Evolutionary conservation across 2,888 invertebrate species (phyloP), one percentile per base, ranked within the genome.

Genomic region (Villa cingulata): DNA sequence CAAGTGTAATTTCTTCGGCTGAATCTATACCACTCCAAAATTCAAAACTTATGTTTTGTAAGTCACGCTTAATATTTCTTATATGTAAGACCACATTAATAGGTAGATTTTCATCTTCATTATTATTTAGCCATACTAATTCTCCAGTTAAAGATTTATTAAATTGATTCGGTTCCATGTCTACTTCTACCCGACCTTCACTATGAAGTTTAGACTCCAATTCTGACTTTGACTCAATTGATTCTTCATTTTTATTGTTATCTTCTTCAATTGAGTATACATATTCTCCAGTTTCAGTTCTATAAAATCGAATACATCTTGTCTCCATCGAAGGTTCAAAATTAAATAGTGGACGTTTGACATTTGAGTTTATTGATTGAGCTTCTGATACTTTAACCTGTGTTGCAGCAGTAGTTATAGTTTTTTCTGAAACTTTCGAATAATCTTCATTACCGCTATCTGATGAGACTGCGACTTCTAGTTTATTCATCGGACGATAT

Each of bases 31-130:
- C 91, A 27, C 83, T 80, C 17, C 88, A 84, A 66, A 88, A 98
- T 70, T 98, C 96, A 70, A 98, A 98, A 58, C 94, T 81, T 59
- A 98, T 98, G 66, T 98, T 97, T 68, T 97, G 96, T 55, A 98
- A 71, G 69, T 97, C 96, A 48, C 86, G 77, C 53, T 82, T 82
- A 39, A 83, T 76, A 72, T 97, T 97, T 59, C 90, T 80, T 82
- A 91, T 87, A 68, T 91, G 79, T 58, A 91, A 76, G 48, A 91
- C 91, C 54, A 91, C 74, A 73, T 90, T 87, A 57, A 91, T 80
- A 55, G 70, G 68, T n/a, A n/a, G n/a, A n/a, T n/a, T n/a, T n/a
- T n/a, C n/a, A n/a, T n/a, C n/a, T n/a, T n/a, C n/a, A n/a, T n/a
- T n/a, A n/a, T n/a, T n/a, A n/a, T n/a, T n/a, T n/a, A n/a, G n/a